Conservation (phyloP, 2,888 invertebrate species). For the Drosophila kanekoi region DNA sequence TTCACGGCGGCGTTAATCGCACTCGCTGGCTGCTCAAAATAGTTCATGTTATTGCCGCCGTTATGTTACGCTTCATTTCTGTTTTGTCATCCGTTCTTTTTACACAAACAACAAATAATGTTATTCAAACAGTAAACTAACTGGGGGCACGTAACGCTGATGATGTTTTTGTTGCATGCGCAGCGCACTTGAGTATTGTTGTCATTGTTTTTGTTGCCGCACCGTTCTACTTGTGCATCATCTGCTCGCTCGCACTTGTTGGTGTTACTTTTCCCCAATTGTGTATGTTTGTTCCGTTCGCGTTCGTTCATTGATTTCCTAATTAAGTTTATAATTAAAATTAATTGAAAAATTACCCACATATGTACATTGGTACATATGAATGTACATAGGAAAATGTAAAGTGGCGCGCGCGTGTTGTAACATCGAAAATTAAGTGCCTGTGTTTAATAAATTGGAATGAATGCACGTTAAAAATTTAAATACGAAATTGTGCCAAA, state of each 20-base stretch:
- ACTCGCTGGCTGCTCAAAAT: background rate
- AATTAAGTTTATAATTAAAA: conserved; percentile 85
- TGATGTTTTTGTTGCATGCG: conserved; percentile 50
- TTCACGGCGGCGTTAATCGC: too few species aligned
- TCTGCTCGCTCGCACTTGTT: conserved; percentile 64
- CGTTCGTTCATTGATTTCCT: conserved; percentile 83
- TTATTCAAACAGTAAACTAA: conserved; percentile 45
- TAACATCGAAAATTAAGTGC: conserved; percentile 51
- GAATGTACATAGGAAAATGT: conserved; percentile 37
- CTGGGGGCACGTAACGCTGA: conserved; percentile 33
- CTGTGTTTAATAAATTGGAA: conserved; percentile 56
- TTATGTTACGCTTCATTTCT: conserved; percentile 37
- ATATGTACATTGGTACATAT: conserved; percentile 46
- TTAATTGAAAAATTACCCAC: conserved; percentile 85
- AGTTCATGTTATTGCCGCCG: conserved; percentile 28
- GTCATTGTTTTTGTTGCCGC: conserved; percentile 71
- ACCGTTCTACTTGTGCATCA: conserved; percentile 53
- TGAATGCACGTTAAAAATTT: conserved; percentile 62
- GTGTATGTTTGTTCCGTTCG: conserved; percentile 75
- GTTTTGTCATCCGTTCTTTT: conserved; percentile 19
- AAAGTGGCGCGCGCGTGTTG: conserved; percentile 60
- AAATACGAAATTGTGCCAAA: conserved; percentile 67
- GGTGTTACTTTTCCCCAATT: conserved; percentile 73
- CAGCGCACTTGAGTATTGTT: conserved; percentile 62
- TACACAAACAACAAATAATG: conserved; percentile 37